Evolutionary conservation across 2,797 vertebrate genomes (phyloP).

Genomic region (Oophaga sylvatica): DNA sequence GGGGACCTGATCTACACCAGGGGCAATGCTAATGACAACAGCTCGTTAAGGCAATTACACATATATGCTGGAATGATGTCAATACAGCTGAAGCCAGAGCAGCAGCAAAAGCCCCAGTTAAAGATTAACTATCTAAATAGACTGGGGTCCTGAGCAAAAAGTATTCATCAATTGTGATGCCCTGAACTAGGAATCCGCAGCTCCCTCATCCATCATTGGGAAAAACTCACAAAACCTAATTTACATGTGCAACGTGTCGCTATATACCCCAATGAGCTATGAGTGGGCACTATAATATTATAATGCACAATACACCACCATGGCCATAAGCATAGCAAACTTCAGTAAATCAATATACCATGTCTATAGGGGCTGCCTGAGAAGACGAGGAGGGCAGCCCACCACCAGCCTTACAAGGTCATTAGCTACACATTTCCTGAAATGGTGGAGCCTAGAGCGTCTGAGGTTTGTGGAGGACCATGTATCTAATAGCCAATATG

Average conservation of each 20-base stretch:
- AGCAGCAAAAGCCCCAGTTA: slow-evolving; percentile 63
- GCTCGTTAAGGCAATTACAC: slow-evolving; percentile 59
- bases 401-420: no score
- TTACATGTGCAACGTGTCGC: neutral
- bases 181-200: neutral
- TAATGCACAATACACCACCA: no score
- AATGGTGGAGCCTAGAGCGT: neutral
- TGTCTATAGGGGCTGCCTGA: no score
- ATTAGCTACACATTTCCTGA: neutral
- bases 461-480: no score
- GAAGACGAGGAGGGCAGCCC: no score
- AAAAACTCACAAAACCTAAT: no score
- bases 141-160: neutral
- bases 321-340: no score
- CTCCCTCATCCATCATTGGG: neutral
- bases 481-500: neutral
- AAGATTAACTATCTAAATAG: slow-evolving; percentile 67
- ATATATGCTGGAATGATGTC: slow-evolving; percentile 35
- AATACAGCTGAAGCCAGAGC: slow-evolving; percentile 62
- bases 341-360: no score
- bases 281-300: neutral
- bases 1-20: slow-evolving; percentile 52
- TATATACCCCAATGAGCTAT: neutral
- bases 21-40: slow-evolving; percentile 57
- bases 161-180: neutral